These are phyloP conservation scores for Orthosia incerta DNA, from an alignment of 2,888 invertebrate genomes.

Conservation along the genomic window DNA sequence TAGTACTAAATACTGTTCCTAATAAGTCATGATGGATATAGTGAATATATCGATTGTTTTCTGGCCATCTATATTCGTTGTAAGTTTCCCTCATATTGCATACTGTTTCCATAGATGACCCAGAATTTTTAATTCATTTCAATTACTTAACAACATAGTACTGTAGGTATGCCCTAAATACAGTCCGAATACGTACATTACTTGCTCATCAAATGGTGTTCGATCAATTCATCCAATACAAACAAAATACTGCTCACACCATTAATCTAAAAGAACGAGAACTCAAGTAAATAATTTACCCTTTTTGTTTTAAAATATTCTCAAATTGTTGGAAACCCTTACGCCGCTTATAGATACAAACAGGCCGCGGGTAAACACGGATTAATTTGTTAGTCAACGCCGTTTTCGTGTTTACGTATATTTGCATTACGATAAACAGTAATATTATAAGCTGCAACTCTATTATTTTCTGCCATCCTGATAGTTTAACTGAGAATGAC, in stretches of 20 bases:
- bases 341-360: conserved; percentile 27
- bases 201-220: neutral
- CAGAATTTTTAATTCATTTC: too few relatives aligned
- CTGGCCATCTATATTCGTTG: too few relatives aligned
- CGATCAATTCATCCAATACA: neutral
- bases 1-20: too few relatives aligned
- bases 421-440: conserved; percentile 25
- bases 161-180: too few relatives aligned
- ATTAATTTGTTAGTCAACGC: conserved; percentile 48
- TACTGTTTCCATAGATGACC: too few relatives aligned
- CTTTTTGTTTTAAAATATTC: conserved; percentile 51
- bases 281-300: conserved; percentile 43
- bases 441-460: conserved; percentile 27
- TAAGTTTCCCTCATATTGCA: too few relatives aligned
- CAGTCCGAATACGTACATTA: neutral
- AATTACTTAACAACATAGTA: too few relatives aligned
- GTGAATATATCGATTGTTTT: too few relatives aligned
- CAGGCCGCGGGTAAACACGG: conserved; percentile 40
- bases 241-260: conserved; percentile 32
- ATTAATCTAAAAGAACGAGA: conserved; percentile 20
- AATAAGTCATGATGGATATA: too few relatives aligned
- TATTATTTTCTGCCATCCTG: conserved; percentile 9
- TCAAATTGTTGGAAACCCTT: conserved; percentile 37
- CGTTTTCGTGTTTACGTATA: conserved; percentile 42
- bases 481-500: neutral